Percentiles rank a stretch among this genome's conserved stretches.
These are phyloP conservation scores for Dendropsophus ebraccatus DNA, from an alignment of 2,113 vertebrate species.

Conservation along the genomic window DNA sequence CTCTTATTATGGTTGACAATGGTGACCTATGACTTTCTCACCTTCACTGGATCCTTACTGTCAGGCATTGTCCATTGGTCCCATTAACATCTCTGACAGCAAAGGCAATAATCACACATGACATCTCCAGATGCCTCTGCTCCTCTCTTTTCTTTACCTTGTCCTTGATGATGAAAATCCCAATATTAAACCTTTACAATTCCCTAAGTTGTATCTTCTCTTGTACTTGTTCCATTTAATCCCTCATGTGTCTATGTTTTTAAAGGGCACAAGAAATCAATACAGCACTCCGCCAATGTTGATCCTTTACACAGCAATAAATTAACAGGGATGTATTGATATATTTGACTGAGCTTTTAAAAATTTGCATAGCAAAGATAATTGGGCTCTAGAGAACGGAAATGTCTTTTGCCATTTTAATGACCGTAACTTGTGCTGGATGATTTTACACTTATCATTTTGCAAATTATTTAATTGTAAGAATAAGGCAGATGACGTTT, in stretches of 20 bases:
- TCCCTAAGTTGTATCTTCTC: conserved; percentile 73
- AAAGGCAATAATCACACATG: conserved; percentile 28
- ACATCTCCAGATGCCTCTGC: conserved; percentile 35
- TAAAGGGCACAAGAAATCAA: conserved; percentile 79
- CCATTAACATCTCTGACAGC: conserved; percentile 29
- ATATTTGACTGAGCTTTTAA: conserved; percentile 71
- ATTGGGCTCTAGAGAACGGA: conserved; percentile 64
- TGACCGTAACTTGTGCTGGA: conserved; percentile 31
- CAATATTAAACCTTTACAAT: conserved; percentile 52
- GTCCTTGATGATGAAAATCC: conserved; percentile 46
- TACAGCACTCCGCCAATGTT: conserved; percentile 74
- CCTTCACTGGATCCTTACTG: neutral
- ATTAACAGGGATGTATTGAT: conserved; percentile 80
- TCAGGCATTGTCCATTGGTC: conserved; percentile 1
- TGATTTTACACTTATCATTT: conserved; percentile 16
- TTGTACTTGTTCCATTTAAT: conserved; percentile 72
- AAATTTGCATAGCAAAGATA: conserved; percentile 79
- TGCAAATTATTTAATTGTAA: conserved; percentile 13
- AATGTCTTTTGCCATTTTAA: conserved; percentile 55
- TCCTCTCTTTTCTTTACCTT: conserved; percentile 9
- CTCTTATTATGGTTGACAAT: neutral
- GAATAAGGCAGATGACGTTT: neutral
- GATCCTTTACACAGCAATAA: conserved; percentile 83
- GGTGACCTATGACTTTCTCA: conserved; percentile 35
- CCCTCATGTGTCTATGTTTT: conserved; percentile 74